phyloP scores from a whole-genome alignment of 2,797 vertebrate genomes.

The Anomalospiza imberbis region DNA sequence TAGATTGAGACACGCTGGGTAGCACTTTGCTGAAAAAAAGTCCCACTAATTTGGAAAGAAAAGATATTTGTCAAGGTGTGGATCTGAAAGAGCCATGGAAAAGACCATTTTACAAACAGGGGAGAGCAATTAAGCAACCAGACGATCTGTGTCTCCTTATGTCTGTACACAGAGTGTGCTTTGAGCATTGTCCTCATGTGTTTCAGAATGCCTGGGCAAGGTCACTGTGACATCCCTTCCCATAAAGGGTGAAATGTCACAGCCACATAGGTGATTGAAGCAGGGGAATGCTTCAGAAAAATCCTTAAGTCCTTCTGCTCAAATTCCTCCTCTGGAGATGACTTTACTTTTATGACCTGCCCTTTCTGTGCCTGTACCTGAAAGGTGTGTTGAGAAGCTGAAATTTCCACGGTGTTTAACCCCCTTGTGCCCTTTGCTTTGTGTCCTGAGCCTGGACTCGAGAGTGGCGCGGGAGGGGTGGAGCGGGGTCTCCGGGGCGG shows the following conservation, averaged over 20 bases:
- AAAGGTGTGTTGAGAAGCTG: neutral
- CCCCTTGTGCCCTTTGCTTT: neutral
- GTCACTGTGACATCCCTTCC: neutral
- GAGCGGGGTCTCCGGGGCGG: neutral
- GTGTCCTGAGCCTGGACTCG: neutral
- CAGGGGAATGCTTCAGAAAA: neutral
- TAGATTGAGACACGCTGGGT: neutral
- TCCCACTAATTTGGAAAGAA: neutral
- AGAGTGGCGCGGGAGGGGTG: neutral
- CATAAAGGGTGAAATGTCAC: neutral
- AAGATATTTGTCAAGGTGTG: neutral
- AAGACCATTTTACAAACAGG: neutral
- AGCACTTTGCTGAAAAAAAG: neutral
- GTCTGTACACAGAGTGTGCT: accelerated
- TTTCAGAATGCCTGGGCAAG: neutral
- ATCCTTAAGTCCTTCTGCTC: neutral
- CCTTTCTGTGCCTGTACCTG: neutral
- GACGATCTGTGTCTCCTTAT: neutral
- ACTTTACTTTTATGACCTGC: neutral
- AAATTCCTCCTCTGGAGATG: neutral
- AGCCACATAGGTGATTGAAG: neutral
- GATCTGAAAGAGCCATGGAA: neutral
- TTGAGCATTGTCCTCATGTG: neutral
- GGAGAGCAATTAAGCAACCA: neutral
- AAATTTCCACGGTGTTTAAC: neutral